phyloP scores from a whole-genome alignment of 2,797 vertebrate genomes.

The Moxostoma hubbsi region DNA sequence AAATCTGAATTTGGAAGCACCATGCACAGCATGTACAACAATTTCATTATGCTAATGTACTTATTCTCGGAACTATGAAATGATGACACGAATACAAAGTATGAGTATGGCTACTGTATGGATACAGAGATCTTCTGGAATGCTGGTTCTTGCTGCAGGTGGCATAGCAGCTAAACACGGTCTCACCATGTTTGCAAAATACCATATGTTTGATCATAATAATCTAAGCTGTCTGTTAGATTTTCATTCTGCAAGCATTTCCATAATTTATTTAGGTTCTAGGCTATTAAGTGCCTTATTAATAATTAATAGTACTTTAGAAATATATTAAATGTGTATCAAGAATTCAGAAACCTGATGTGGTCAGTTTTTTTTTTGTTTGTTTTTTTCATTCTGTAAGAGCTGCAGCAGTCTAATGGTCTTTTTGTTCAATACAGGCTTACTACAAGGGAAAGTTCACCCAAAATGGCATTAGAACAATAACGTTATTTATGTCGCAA shows the following conservation, averaged over 20 bases:
- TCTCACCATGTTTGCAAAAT: neutral
- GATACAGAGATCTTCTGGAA: neutral
- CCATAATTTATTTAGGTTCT: neutral
- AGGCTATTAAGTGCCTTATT: neutral
- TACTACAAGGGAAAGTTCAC: too few species aligned
- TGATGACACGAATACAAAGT: too few species aligned
- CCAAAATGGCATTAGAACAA: too few species aligned
- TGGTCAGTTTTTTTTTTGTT: neutral
- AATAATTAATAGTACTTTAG: slow-evolving; percentile 15
- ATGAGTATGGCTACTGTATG: neutral
- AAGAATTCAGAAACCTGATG: neutral
- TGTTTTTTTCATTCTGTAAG: too few species aligned
- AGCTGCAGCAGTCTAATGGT: neutral
- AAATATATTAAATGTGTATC: slow-evolving; percentile 3
- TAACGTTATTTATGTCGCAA: too few species aligned
- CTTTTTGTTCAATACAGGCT: too few species aligned
- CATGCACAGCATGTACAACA: too few species aligned
- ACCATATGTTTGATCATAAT: neutral
- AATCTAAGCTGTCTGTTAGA: neutral
- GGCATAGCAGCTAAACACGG: neutral
- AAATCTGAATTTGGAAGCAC: neutral
- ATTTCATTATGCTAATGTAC: too few species aligned
- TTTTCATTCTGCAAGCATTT: slow-evolving; percentile 3
- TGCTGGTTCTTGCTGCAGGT: neutral
- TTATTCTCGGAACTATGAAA: too few species aligned